Conservation (phyloP, 30 jellyfish, hydroid and myxozoan genomes). For the Sanderia malayensis region DNA sequence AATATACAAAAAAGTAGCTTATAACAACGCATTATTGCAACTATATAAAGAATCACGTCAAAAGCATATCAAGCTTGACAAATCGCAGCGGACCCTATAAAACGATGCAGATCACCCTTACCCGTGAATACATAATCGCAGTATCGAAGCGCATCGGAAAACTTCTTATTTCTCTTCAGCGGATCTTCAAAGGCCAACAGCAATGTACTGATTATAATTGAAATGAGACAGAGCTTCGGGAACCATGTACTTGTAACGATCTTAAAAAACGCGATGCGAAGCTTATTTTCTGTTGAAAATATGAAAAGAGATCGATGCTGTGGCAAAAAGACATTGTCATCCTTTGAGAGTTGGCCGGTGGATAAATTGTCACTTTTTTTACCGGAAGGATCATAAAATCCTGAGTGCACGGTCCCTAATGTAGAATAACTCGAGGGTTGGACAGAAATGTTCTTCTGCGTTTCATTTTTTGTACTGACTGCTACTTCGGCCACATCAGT, state of each 20-base stretch:
- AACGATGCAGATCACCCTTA: no score
- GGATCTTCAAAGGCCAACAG: constrained; percentile 79
- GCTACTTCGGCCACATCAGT: no score
- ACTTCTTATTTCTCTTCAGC: constrained; percentile 16
- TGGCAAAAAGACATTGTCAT: constrained; percentile 33
- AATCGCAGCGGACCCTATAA: no score
- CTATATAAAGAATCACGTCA: no score
- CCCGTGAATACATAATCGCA: constrained; percentile 80
- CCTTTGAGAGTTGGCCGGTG: neutral
- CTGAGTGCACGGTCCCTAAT: neutral
- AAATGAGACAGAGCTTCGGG: constrained; percentile 24
- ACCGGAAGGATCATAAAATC: neutral
- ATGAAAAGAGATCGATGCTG: constrained; percentile 68
- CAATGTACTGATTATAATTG: constrained; percentile 62
- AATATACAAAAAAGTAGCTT: no score
- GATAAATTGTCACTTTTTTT: no score
- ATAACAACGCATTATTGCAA: no score
- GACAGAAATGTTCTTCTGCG: neutral
- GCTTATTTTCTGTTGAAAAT: constrained; percentile 49
- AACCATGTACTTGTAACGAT: constrained; percentile 47
- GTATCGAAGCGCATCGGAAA: constrained; percentile 6
- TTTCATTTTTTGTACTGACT: neutral
- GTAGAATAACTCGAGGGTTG: neutral
- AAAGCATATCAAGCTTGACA: no score
- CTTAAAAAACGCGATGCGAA: constrained; percentile 36